Conservation (phyloP, 2,888 invertebrate genomes). For the Euplexia lucipara region DNA sequence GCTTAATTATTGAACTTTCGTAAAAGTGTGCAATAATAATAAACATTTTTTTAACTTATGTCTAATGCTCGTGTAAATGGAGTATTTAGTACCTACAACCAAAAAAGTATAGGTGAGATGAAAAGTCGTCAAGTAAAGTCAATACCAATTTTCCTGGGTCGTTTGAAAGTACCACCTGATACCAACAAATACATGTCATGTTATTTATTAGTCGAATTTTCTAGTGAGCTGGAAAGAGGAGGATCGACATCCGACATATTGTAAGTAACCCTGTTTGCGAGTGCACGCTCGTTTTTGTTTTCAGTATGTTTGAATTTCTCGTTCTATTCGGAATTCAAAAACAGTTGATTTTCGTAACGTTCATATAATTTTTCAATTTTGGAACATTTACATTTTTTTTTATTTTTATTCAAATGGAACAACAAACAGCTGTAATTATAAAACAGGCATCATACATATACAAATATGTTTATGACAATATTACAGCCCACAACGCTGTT, state of each 20-base stretch:
- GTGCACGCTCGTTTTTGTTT: background rate
- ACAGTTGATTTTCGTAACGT: no score
- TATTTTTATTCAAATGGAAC: no score
- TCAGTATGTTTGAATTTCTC: background rate
- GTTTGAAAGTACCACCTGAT: conserved; percentile 11
- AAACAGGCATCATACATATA: no score
- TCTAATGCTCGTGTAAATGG: no score
- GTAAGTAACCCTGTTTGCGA: background rate
- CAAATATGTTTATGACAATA: no score
- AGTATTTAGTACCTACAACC: background rate
- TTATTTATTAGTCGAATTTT: background rate
- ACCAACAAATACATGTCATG: background rate
- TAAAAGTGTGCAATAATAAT: no score
- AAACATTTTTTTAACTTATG: no score
- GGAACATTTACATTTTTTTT: no score
- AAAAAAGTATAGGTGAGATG: background rate
- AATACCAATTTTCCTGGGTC: conserved; percentile 9
- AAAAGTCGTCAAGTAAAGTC: background rate
- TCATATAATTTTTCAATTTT: background rate
- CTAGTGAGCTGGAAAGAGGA: background rate
- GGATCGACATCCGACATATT: conserved; percentile 3
- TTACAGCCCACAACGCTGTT: no score
- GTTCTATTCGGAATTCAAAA: background rate
- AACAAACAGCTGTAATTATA: no score
- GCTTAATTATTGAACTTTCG: no score